Evolutionary conservation across 2,888 invertebrate genomes (phyloP), one percentile per base, ranked within the genome.

Genomic region (Nomada fucata): DNA sequence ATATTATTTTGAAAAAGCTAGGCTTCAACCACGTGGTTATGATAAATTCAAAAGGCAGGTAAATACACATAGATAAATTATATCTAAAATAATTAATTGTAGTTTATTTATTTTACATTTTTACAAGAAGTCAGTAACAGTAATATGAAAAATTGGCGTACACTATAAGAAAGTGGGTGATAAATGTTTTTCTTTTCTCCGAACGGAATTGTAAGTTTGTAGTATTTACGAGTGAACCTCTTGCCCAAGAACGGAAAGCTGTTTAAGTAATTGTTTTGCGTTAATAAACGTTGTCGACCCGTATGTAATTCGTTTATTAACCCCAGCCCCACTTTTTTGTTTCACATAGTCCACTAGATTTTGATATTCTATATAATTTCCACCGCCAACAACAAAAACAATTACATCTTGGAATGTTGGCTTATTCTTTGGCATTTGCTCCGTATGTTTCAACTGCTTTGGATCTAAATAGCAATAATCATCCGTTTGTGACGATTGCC

Each of bases 311-410:
- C 97, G 96, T 93, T 97, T 97, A 15, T 95, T 94, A 76, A 95
- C 95, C 61, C 96, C 97, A 83, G 96, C 95, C 11, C 96, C 95
- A 83, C 96, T 95, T 93, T 97, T 97, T 95, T 97, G 97, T 96
- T 97, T 98, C 52, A 97, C 97, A 92, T 98, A 98, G 93, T 99
- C 99, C 71, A 97, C 96, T 79, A 99, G 95, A 95, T 99, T 99
- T 94, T 99, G 99, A 94, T 99, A 99, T 94, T 99, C 99, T 92
- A 99, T 99, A 93, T 99, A 99, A 95, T 99, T 99, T 67, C 99
- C 98, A 79, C 98, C 98, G 60, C 98, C 98, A 60, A 98, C 97
- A 75, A 98, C 94, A 94, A 98, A 98, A 13, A 98, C 98, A 77
- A 98, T 96, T 4, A 98, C 98, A 94, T 98, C 98, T 90, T 97